Evolutionary conservation across 2,888 invertebrate genomes (phyloP).

Genomic region (Maniola hyperantus): DNA sequence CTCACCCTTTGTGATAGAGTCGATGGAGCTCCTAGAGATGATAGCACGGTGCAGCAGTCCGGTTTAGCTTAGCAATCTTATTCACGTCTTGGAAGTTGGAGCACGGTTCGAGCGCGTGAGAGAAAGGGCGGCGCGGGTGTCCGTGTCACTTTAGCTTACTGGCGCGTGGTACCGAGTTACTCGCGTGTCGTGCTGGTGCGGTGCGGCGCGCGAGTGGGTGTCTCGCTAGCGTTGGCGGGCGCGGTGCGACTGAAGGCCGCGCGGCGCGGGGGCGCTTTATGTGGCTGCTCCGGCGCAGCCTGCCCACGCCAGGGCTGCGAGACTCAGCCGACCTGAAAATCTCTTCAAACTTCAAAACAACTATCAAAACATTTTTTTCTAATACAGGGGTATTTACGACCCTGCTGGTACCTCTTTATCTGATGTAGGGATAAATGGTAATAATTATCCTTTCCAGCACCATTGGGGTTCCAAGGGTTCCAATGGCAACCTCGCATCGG

Average conservation of each 20-base stretch:
- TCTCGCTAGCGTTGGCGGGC: constrained; percentile 67
- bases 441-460: too few relatives aligned
- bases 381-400: too few relatives aligned
- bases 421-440: too few relatives aligned
- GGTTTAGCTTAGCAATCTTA: constrained; percentile 66
- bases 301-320: constrained; percentile 21
- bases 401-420: too few relatives aligned
- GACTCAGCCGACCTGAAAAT: not conserved
- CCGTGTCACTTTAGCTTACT: constrained; percentile 44
- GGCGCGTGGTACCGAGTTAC: constrained; percentile 43
- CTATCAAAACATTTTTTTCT: too few relatives aligned
- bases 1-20: constrained; percentile 69
- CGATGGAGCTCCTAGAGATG: constrained; percentile 59
- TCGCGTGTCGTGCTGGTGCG: constrained; percentile 70
- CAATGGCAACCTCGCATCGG: too few relatives aligned
- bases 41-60: constrained; percentile 75
- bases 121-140: constrained; percentile 75
- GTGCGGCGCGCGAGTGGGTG: constrained; percentile 67
- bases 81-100: constrained; percentile 78
- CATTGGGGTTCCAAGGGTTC: too few relatives aligned
- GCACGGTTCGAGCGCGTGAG: constrained; percentile 80
- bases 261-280: constrained; percentile 78
- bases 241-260: constrained; percentile 77
- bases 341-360: not conserved
- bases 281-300: constrained; percentile 50